These are phyloP conservation scores for Philypnodon macrostomus DNA, from an alignment of 2,797 vertebrate genomes.

Conservation along the genomic window DNA sequence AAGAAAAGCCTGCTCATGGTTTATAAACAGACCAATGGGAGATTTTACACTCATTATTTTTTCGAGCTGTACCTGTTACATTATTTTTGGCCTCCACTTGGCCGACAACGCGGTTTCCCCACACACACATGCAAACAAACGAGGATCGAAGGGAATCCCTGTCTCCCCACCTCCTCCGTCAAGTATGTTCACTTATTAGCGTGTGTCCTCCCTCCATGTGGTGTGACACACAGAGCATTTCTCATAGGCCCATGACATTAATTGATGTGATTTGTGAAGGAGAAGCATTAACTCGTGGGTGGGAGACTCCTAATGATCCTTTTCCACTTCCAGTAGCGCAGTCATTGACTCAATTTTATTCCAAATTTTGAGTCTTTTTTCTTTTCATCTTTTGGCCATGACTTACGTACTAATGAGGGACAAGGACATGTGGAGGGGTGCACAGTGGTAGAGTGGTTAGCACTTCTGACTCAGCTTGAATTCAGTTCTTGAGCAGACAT, in stretches of 20 bases:
- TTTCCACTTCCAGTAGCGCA: slow-evolving; percentile 80
- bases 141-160: slow-evolving; percentile 73
- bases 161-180: slow-evolving; percentile 75
- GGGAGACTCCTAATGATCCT: slow-evolving; percentile 82
- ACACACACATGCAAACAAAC: slow-evolving; percentile 43
- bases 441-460: no score
- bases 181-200: slow-evolving; percentile 77
- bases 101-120: slow-evolving; percentile 40
- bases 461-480: no score
- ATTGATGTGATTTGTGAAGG: slow-evolving; percentile 82
- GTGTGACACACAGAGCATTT: slow-evolving; percentile 76
- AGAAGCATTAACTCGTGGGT: slow-evolving; percentile 79
- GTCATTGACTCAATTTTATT: slow-evolving; percentile 75
- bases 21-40: slow-evolving; percentile 24
- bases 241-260: slow-evolving; percentile 78
- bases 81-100: slow-evolving; percentile 37
- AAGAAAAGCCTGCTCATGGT: slow-evolving; percentile 20
- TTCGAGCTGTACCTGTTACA: slow-evolving; percentile 50
- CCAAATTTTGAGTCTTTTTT: slow-evolving; percentile 67
- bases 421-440: no score
- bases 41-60: slow-evolving; percentile 21
- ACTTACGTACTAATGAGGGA: no score
- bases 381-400: slow-evolving; percentile 70
- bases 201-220: slow-evolving; percentile 76
- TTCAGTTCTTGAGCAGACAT: no score